phyloP scores from a whole-genome alignment of 2,888 invertebrate species.

The Smittia aterrima region DNA sequence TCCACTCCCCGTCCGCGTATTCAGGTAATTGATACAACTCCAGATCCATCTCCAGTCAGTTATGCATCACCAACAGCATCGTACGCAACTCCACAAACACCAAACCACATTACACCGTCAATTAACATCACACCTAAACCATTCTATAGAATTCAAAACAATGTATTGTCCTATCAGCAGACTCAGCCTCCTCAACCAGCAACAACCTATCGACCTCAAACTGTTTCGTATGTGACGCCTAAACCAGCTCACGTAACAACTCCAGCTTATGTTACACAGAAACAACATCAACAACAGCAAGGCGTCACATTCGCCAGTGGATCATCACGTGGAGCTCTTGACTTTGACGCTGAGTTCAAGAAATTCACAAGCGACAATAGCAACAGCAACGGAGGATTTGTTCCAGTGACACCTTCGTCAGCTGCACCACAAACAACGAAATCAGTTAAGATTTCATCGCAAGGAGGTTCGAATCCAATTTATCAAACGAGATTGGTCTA shows the following conservation, averaged over 20 bases:
- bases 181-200: slow-evolving; percentile 61
- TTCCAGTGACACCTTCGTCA: slow-evolving; percentile 56
- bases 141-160: slow-evolving; percentile 55
- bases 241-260: slow-evolving; percentile 54
- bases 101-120: slow-evolving; percentile 48
- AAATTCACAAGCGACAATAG: slow-evolving; percentile 66
- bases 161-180: slow-evolving; percentile 47
- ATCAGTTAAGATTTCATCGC: slow-evolving; percentile 48
- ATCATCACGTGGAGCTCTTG: slow-evolving; percentile 51
- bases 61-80: slow-evolving; percentile 46
- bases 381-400: slow-evolving; percentile 53
- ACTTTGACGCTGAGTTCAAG: slow-evolving; percentile 74
- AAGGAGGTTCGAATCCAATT: slow-evolving; percentile 60
- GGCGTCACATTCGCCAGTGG: slow-evolving; percentile 44
- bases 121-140: slow-evolving; percentile 64
- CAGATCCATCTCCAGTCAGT: slow-evolving; percentile 48
- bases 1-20: slow-evolving; percentile 47
- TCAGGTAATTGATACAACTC: slow-evolving; percentile 55
- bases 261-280: slow-evolving; percentile 42
- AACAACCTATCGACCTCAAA: slow-evolving; percentile 66
- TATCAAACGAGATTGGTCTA: slow-evolving; percentile 76
- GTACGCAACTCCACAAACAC: too few species aligned
- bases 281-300: slow-evolving; percentile 44
- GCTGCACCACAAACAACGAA: slow-evolving; percentile 42
- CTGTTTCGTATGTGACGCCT: slow-evolving; percentile 62